phyloP scores from a whole-genome alignment of 2,888 invertebrate species.

The Noctua fimbriata region DNA sequence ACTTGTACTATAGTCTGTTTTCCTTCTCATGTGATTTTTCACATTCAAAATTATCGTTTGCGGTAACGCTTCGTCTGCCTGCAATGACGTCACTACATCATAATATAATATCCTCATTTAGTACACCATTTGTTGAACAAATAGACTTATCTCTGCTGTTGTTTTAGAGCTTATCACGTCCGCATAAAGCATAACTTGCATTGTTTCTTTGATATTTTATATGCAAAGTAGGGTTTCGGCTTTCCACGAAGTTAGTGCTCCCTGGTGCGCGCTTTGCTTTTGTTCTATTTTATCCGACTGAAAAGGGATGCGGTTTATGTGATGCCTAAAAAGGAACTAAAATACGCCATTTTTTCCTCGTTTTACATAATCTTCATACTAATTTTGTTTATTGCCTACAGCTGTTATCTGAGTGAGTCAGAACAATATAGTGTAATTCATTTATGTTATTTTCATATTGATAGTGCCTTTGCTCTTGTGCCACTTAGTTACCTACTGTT shows the following conservation, averaged over 20 bases:
- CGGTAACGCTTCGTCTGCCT: conserved; percentile 22
- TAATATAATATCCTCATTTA: conserved; percentile 52
- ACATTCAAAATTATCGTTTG: conserved; percentile 42
- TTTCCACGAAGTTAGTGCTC: conserved; percentile 70
- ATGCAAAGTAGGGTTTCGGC: conserved; percentile 59
- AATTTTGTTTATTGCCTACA: conserved; percentile 22
- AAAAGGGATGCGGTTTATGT: conserved; percentile 67
- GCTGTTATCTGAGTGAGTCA: conserved; percentile 37
- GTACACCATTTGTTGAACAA: conserved; percentile 49
- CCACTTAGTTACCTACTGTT: not conserved
- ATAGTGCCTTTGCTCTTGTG: conserved; percentile 3
- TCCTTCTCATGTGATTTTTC: conserved; percentile 40
- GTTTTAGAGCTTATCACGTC: conserved; percentile 48
- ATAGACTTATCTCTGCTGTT: conserved; percentile 51
- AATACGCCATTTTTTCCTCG: conserved; percentile 26
- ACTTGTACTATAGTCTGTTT: conserved; percentile 13
- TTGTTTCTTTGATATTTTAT: conserved; percentile 42
- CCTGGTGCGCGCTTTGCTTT: conserved; percentile 72
- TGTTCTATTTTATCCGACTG: conserved; percentile 64
- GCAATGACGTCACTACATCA: conserved; percentile 51
- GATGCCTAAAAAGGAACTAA: conserved; percentile 20
- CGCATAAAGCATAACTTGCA: conserved; percentile 52
- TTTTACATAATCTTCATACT: conserved; percentile 18
- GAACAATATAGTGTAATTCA: conserved; percentile 15
- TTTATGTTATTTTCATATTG: conserved; percentile 23